Percentiles rank a stretch among this genome's conserved stretches.
Conservation (phyloP, 2,888 invertebrate genomes). For the Therioaphis trifolii region DNA sequence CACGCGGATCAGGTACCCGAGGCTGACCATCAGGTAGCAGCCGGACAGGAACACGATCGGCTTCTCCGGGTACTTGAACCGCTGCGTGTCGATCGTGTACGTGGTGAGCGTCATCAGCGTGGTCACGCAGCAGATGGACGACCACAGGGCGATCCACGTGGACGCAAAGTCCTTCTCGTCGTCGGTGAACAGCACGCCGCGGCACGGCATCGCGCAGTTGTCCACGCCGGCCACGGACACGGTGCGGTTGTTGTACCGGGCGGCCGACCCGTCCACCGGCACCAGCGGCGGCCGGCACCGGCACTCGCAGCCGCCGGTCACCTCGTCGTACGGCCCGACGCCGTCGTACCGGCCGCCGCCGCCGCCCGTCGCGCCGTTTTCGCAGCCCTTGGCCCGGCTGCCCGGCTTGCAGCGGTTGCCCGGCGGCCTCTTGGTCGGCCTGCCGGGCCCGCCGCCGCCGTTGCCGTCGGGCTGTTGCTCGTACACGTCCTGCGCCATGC, state of each 20-base stretch:
- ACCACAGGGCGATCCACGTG: conserved; percentile 97
- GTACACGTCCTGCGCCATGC: conserved; percentile 86
- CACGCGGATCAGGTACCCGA: conserved; percentile 90
- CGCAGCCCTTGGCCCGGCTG: conserved; percentile 85
- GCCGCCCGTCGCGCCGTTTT: no score
- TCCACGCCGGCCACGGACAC: conserved; percentile 74
- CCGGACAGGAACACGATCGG: conserved; percentile 97
- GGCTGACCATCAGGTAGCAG: conserved; percentile 92
- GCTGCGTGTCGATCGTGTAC: conserved; percentile 95
- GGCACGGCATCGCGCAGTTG: conserved; percentile 91
- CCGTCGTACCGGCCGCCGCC: no score
- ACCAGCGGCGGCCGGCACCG: conserved; percentile 79
- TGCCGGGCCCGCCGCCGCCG: conserved; percentile 68
- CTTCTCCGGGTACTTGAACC: conserved; percentile 96
- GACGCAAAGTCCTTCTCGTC: conserved; percentile 94
- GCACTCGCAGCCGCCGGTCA: conserved; percentile 77
- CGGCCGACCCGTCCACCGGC: conserved; percentile 68
- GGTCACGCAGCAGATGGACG: conserved; percentile 93
- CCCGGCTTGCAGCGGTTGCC: conserved; percentile 73
- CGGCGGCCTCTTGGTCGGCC: conserved; percentile 69
- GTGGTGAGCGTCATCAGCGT: conserved; percentile 97
- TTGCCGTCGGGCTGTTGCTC: conserved; percentile 39
- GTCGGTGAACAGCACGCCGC: conserved; percentile 87
- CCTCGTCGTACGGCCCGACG: no score
- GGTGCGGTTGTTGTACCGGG: conserved; percentile 67